Evolutionary conservation across 2,888 invertebrate genomes (phyloP), one percentile per base, ranked within the genome.

Genomic region (Lutraria lutraria): DNA sequence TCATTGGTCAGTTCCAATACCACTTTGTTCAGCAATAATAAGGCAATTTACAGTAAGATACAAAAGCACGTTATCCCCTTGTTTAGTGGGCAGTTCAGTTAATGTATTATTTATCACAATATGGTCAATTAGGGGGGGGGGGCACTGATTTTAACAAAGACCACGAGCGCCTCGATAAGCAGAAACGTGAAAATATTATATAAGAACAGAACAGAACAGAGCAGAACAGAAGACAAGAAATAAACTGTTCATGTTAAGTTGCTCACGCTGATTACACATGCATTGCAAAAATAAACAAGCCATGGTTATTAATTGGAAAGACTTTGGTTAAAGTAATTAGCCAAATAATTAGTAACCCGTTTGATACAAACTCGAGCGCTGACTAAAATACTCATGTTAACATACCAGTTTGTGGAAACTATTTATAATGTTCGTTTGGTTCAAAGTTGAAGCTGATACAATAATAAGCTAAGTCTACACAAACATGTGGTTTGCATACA

Each of bases 401-500:
- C 29, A 76, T 76, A 13, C 34, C 29, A 76, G 16, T 13, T 31
- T 76, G 34, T 76, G 15, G 29, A 76, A 31, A 31, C 25, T 19
- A 76, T 76, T 34, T 19, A 31, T 10, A 25, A 31, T 19, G 16
- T 31, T 31, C 16, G 34, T 19, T n/a, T 34, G 31, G 29, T 76
- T 34, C 16, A 76, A 76, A 15, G 76, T 76, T 76, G 76, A n/a
- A 76, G 16, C 31, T 19, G 31, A 31, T 76, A 76, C 76, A 13
- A 34, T 34, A 34, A 19, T 34, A 31, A 31, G 34, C 76, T 34
- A 76, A 21, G 3, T n/a, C 68, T 83, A 68, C 52, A 52, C 68
- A 25, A 19, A 43, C 83, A 83, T 83, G n/a, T 83, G 83, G 68
- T 83, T 83, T 68, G 43, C 8, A 68, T 21, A 83, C 52, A 25